phyloP scores from a whole-genome alignment of 2,113 vertebrate species.

The Hyperopisus bebe region DNA sequence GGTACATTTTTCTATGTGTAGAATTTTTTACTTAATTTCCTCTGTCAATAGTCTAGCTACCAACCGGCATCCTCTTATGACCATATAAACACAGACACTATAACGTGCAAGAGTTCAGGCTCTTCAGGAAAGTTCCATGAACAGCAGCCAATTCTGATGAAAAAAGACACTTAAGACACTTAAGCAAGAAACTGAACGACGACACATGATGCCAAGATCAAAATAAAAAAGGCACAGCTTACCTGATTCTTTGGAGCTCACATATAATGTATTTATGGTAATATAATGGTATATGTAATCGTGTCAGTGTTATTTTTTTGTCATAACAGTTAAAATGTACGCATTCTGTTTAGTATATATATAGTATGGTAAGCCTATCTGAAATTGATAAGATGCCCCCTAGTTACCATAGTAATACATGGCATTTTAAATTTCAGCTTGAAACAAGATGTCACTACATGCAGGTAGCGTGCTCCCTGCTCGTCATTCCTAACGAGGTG shows the following conservation, averaged over 20 bases:
- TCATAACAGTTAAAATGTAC: neutral
- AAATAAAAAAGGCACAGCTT: neutral
- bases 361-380: neutral
- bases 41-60: neutral
- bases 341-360: neutral
- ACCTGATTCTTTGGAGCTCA: neutral
- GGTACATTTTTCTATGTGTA: neutral
- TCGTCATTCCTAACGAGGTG: constrained; percentile 40
- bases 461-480: constrained; percentile 27
- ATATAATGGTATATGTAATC: neutral
- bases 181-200: neutral
- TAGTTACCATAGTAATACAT: constrained; percentile 26
- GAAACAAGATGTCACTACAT: constrained; percentile 33
- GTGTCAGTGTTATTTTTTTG: neutral
- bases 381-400: neutral
- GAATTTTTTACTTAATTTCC: neutral
- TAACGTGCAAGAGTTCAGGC: neutral
- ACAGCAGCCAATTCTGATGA: neutral
- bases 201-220: neutral
- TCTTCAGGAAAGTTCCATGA: neutral
- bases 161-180: neutral
- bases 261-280: neutral
- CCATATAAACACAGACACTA: neutral
- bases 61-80: neutral
- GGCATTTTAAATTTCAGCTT: constrained; percentile 33